Conservation (phyloP, 2,888 invertebrate genomes). For the Dasysyrphus albostriatus region DNA sequence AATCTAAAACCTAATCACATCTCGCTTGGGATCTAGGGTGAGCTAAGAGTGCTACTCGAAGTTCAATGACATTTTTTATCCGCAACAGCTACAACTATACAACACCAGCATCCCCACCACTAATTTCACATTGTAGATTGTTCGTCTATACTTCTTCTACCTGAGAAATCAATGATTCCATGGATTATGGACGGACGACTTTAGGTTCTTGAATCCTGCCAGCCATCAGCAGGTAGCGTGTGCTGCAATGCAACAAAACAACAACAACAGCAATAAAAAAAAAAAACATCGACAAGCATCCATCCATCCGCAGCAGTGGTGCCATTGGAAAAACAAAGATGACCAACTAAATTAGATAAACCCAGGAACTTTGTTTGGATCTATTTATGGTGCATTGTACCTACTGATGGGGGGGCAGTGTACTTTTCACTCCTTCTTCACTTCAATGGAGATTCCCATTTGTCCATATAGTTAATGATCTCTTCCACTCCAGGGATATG, state of each 20-base stretch:
- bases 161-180: conserved; percentile 68
- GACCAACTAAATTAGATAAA: conserved; percentile 66
- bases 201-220: conserved; percentile 52
- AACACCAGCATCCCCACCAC: conserved; percentile 14
- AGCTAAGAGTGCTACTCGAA: conserved; percentile 13
- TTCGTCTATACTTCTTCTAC: conserved; percentile 45
- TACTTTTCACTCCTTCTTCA: background rate
- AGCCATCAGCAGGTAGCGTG: background rate
- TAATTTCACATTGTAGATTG: conserved; percentile 25
- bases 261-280: conserved; percentile 11
- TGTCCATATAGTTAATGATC: background rate
- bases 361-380: conserved; percentile 31
- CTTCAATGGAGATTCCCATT: background rate
- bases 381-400: conserved; percentile 36
- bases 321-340: conserved; percentile 53
- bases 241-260: background rate
- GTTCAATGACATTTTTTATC: conserved; percentile 67
- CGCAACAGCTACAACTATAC: conserved; percentile 7
- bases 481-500: background rate
- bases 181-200: conserved; percentile 65
- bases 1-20: conserved; percentile 51
- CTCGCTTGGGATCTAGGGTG: conserved; percentile 14
- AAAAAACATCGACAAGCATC: conserved; percentile 17
- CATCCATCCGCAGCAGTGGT: conserved; percentile 16
- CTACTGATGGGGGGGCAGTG: background rate